Evolutionary conservation across 2,888 invertebrate species (phyloP).

Genomic region (Caenorhabditis macrosperma): DNA sequence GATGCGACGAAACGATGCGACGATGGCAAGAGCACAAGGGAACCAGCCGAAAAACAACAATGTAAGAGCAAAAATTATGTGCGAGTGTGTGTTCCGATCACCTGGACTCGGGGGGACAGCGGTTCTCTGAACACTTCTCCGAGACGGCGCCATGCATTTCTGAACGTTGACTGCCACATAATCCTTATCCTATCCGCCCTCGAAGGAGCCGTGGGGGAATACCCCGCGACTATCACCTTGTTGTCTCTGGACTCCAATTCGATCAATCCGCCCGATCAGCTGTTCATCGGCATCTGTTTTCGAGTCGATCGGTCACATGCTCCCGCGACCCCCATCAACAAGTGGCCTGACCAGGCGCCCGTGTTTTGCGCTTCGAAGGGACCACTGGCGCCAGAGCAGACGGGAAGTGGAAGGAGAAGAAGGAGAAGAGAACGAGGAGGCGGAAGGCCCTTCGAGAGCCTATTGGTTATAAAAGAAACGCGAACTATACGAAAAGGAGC

Average conservation of each 20-base stretch:
- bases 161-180: slow-evolving; percentile 5
- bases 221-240: too few species aligned
- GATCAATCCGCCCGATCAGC: slow-evolving; percentile 28
- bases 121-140: neutral
- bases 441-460: slow-evolving; percentile 33
- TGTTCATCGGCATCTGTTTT: slow-evolving; percentile 52
- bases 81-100: neutral
- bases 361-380: slow-evolving; percentile 32
- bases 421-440: slow-evolving; percentile 25
- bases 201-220: too few species aligned
- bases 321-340: slow-evolving; percentile 26
- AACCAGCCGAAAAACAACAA: slow-evolving; percentile 21
- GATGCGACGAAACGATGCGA: neutral
- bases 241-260: too few species aligned
- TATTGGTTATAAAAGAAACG: slow-evolving; percentile 57
- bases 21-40: slow-evolving; percentile 3
- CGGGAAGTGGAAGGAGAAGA: slow-evolving; percentile 5
- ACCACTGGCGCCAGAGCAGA: neutral
- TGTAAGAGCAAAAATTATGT: slow-evolving; percentile 27
- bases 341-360: slow-evolving; percentile 39
- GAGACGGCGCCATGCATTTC: slow-evolving; percentile 35
- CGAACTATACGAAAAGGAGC: slow-evolving; percentile 59
- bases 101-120: neutral
- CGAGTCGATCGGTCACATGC: slow-evolving; percentile 46
- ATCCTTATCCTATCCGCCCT: too few species aligned